Evolutionary conservation across 2,113 vertebrate species (phyloP).

Genomic region (Salminus brasiliensis): DNA sequence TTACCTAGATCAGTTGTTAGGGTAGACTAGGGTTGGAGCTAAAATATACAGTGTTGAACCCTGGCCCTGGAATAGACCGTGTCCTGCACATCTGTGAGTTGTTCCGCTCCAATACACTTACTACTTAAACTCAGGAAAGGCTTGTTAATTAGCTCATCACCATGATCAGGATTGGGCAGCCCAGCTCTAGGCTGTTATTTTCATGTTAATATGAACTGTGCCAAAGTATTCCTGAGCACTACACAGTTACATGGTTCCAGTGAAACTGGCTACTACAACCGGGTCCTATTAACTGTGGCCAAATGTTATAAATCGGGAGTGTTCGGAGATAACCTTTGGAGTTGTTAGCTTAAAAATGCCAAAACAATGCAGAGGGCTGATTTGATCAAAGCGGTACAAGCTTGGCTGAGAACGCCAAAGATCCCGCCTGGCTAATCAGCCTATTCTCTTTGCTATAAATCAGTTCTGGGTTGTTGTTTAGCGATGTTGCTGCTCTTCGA

Average conservation of each 20-base stretch:
- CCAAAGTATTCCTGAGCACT: not conserved
- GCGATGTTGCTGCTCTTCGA: not conserved
- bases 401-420: not conserved
- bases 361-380: not conserved
- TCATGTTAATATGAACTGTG: not conserved
- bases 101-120: no score
- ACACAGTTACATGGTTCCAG: not conserved
- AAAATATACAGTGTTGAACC: no score
- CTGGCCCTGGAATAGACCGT: no score
- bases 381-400: not conserved
- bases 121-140: no score
- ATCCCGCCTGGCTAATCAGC: not conserved
- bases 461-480: not conserved
- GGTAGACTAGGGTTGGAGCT: no score
- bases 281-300: not conserved
- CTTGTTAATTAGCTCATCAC: no score
- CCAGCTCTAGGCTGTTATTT: not conserved
- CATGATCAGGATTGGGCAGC: no score
- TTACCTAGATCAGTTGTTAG: no score
- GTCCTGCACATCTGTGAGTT: no score
- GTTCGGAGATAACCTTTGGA: not conserved
- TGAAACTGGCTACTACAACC: not conserved
- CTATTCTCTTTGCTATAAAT: not conserved
- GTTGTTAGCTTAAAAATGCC: constrained; percentile 2
- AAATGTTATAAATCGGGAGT: not conserved